Base-by-base conservation (phyloP, 2,113 vertebrate species). In the Eulacestoma nigropectus region DNA sequence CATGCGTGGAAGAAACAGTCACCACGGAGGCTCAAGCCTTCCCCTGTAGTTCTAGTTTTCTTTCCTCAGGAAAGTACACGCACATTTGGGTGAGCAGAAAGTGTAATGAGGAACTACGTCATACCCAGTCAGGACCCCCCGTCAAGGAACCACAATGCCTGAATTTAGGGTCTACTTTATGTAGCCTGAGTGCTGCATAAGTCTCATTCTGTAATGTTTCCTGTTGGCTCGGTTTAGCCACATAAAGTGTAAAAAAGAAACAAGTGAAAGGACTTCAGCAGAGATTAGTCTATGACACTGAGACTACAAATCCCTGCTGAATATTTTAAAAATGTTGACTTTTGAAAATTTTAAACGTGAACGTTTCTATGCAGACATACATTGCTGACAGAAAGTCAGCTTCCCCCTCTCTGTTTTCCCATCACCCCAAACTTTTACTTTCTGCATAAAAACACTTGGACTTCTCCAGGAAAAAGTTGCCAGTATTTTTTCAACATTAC, bases 401-500 rank as follows among this genome's bases (percentile, higher is more conserved):
- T 92, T 88, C 16, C 20, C 4, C 10, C 13, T 72, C 14, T 74
- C n/a, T 16, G 20, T 23, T 65, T 64, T 69, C 7, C 26, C 22
- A 10, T 74, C 59, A 80, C 10, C 26, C 8, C 16, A 67, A 63
- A 69, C 7, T 87, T 86, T 39, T 90, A 23, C 27, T 77, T 85
- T 87, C 39, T 70, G 37, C 39, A 80, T 50, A 64, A 80, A 91
- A 86, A 6, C 16, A 55, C 10, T 77, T 67, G 55, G 72, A 94
- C 37, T 85, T 85, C 70, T 92, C 21, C 20, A 78, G 76, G 47
- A 90, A 77, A 88, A 84, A 6, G 22, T 90, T 9, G 1, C 50
- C 47, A 77, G 35, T 63, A 77, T 84, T 90, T 92, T 94, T 95
- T 95, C 62, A 92, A 63, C 47, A 52, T 86, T 84, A 22, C 72